Percentiles rank a stretch among this genome's conserved stretches.
Conservation (phyloP, 2,113 vertebrate species). For the Stigmatopora nigra region DNA sequence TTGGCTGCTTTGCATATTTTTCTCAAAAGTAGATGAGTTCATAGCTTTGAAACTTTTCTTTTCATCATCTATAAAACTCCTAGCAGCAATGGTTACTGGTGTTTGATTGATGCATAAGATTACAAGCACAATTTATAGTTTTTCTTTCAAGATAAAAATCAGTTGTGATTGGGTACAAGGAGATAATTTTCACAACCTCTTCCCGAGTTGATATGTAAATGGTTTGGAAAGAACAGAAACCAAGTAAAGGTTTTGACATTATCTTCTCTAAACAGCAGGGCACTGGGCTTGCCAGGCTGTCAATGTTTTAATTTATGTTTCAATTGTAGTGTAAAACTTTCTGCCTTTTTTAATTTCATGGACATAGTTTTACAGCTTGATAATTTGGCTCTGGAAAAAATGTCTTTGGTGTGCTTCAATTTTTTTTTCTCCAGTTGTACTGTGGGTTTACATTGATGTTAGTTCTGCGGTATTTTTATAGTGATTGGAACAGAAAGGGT, state of each 20-base stretch:
- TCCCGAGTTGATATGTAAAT: slow-evolving; percentile 12
- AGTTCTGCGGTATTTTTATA: neutral
- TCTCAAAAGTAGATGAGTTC: neutral
- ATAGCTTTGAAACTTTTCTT: neutral
- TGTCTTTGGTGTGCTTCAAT: neutral
- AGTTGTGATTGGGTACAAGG: neutral
- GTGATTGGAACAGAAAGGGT: neutral
- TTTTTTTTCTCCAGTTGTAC: neutral
- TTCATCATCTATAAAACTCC: neutral
- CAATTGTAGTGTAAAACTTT: neutral
- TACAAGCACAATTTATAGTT: neutral
- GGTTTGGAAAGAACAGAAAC: slow-evolving; percentile 9
- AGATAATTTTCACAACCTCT: slow-evolving; percentile 2
- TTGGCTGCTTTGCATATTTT: neutral
- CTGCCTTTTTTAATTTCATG: slow-evolving; percentile 1
- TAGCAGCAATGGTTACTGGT: slow-evolving; percentile 11
- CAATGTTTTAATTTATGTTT: neutral
- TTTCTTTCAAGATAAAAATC: slow-evolving; percentile 7
- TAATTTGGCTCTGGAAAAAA: neutral
- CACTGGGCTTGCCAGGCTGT: neutral
- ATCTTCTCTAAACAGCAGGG: slow-evolving; percentile 8
- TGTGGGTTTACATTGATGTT: slow-evolving; percentile 4
- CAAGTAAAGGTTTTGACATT: neutral
- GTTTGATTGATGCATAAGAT: neutral
- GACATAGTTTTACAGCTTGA: slow-evolving; percentile 8